These are phyloP conservation scores for Istiophorus platypterus DNA, from an alignment of 2,113 vertebrate genomes.

Conservation along the genomic window DNA sequence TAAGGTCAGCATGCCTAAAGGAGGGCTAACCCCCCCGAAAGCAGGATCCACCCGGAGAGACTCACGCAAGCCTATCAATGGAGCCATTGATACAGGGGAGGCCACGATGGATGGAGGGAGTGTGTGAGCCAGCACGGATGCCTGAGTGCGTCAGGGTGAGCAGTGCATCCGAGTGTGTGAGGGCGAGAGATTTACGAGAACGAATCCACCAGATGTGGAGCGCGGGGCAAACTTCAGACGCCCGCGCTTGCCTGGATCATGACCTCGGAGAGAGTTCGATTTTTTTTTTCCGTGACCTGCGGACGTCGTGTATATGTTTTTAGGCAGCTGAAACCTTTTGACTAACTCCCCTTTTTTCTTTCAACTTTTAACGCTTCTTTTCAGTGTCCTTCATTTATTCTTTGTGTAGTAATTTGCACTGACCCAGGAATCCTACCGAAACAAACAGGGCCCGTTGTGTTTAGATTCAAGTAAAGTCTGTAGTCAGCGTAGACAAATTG, in stretches of 20 bases:
- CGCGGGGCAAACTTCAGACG: constrained; percentile 55
- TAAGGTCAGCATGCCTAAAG: constrained; percentile 42
- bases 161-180: constrained; percentile 49
- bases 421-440: not conserved
- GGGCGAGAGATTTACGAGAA: constrained; percentile 60
- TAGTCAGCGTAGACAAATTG: too few relatives aligned
- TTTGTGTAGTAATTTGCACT: not conserved
- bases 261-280: constrained; percentile 45
- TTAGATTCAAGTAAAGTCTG: not conserved
- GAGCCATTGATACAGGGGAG: constrained; percentile 76
- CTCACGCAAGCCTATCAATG: constrained; percentile 72
- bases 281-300: constrained; percentile 41
- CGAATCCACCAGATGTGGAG: constrained; percentile 58
- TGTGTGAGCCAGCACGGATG: constrained; percentile 39
- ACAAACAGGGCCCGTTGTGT: not conserved
- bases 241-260: constrained; percentile 55
- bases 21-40: constrained; percentile 31
- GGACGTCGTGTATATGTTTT: constrained; percentile 19
- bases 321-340: not conserved
- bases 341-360: not conserved
- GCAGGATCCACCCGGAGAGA: constrained; percentile 62
- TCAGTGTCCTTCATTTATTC: not conserved
- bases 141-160: constrained; percentile 40
- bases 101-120: constrained; percentile 46
- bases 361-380: not conserved